Conservation (phyloP, 2,888 invertebrate species). For the Cosmia trapezina region DNA sequence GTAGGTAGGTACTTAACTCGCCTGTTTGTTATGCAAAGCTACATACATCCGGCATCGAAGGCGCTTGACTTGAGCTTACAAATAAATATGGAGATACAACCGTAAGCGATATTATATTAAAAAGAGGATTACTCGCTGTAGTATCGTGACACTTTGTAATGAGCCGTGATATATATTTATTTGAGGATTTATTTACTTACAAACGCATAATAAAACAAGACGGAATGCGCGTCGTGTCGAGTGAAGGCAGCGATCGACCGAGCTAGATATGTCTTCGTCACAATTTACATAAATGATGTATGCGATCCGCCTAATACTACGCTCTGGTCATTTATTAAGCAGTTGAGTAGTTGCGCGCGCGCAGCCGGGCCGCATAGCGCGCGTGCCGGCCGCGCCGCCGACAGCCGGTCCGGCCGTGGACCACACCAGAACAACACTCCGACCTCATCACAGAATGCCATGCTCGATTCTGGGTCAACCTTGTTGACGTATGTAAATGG, state of each 20-base stretch:
- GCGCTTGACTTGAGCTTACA: constrained; percentile 35
- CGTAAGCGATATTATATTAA: constrained; percentile 40
- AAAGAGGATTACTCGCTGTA: constrained; percentile 53
- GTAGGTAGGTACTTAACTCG: constrained; percentile 31
- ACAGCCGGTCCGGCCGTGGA: constrained; percentile 80
- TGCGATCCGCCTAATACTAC: constrained; percentile 88
- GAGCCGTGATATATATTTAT: constrained; percentile 68
- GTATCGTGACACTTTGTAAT: constrained; percentile 71
- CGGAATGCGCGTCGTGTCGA: constrained; percentile 88
- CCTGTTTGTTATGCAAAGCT: constrained; percentile 57
- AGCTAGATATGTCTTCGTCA: constrained; percentile 90
- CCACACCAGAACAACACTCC: constrained; percentile 81
- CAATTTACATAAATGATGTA: constrained; percentile 91
- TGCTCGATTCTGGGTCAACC: constrained; percentile 76
- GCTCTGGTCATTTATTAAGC: constrained; percentile 88
- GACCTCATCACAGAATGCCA: constrained; percentile 70
- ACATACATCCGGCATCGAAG: constrained; percentile 56
- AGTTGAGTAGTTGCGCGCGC: constrained; percentile 78
- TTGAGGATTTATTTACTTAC: constrained; percentile 78
- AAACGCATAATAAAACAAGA: constrained; percentile 77
- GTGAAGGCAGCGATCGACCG: constrained; percentile 82
- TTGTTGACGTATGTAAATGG: constrained; percentile 86
- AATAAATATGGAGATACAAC: constrained; percentile 51
- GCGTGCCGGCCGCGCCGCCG: constrained; percentile 85
- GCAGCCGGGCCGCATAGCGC: constrained; percentile 83